These are phyloP conservation scores for Apocrypta bakeri DNA, from an alignment of 1,140 invertebrate genomes.

Conservation along the genomic window DNA sequence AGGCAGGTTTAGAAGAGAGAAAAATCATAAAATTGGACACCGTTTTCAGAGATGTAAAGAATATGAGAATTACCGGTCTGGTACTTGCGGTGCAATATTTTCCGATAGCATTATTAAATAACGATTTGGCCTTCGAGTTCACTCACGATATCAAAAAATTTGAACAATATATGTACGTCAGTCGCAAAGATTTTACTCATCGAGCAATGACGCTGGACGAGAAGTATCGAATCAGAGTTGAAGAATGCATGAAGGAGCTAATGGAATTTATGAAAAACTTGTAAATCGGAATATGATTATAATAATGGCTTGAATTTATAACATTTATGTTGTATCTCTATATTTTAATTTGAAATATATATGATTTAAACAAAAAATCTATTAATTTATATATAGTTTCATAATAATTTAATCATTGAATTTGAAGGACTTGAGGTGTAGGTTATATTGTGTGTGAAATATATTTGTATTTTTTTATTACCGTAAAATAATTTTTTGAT, in stretches of 20 bases:
- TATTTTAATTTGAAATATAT: too few relatives aligned
- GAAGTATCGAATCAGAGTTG: background rate
- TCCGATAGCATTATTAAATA: constrained; percentile 18
- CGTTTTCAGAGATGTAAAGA: background rate
- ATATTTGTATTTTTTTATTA: too few relatives aligned
- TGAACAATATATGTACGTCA: background rate
- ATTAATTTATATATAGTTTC: too few relatives aligned
- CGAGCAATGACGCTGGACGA: background rate
- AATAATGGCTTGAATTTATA: too few relatives aligned
- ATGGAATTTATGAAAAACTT: constrained; percentile 16
- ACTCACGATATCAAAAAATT: background rate
- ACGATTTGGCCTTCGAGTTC: background rate
- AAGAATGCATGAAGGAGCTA: constrained; percentile 3
- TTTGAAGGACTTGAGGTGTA: too few relatives aligned
- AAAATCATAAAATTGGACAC: background rate
- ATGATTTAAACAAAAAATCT: too few relatives aligned
- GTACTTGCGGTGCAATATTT: constrained; percentile 14
- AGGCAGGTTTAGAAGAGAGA: background rate
- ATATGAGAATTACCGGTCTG: background rate
- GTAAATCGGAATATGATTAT: too few relatives aligned
- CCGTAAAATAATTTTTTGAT: too few relatives aligned
- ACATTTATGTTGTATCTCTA: too few relatives aligned
- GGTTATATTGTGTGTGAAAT: too few relatives aligned
- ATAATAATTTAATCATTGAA: too few relatives aligned
- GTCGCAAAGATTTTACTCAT: constrained; percentile 15